Percentiles rank a stretch among this genome's conserved stretches.
Evolutionary conservation across 2,113 vertebrate genomes (phyloP).

Genomic region (Tympanuchus pallidicinctus): DNA sequence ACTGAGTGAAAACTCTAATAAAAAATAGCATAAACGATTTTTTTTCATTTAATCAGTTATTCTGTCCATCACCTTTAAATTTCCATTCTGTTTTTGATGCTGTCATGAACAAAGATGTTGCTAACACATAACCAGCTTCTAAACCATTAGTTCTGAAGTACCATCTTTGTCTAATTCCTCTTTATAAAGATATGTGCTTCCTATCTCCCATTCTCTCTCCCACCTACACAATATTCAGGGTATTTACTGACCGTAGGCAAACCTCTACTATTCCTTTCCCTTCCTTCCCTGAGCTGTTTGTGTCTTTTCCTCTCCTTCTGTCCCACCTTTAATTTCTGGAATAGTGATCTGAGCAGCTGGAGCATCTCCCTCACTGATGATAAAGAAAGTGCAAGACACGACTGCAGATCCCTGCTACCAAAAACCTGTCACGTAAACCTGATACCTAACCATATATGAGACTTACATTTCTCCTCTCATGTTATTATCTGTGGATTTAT

Average conservation of each 20-base stretch:
- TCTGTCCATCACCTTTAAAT: neutral
- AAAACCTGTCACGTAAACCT: neutral
- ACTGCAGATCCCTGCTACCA: neutral
- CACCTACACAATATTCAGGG: neutral
- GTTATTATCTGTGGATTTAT: conserved; percentile 24
- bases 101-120: neutral
- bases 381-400: neutral
- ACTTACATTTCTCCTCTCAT: neutral
- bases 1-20: neutral
- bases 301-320: neutral
- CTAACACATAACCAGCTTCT: neutral
- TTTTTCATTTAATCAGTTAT: neutral
- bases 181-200: neutral
- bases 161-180: neutral
- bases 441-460: neutral
- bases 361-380: neutral
- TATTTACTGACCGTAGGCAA: neutral
- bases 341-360: neutral
- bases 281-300: neutral
- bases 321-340: neutral
- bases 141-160: neutral
- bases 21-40: neutral
- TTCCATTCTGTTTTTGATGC: neutral
- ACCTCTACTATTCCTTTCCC: neutral
- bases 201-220: neutral